These are phyloP conservation scores for Pseudoips prasinana DNA, from an alignment of 2,888 invertebrate genomes.

Conservation along the genomic window DNA sequence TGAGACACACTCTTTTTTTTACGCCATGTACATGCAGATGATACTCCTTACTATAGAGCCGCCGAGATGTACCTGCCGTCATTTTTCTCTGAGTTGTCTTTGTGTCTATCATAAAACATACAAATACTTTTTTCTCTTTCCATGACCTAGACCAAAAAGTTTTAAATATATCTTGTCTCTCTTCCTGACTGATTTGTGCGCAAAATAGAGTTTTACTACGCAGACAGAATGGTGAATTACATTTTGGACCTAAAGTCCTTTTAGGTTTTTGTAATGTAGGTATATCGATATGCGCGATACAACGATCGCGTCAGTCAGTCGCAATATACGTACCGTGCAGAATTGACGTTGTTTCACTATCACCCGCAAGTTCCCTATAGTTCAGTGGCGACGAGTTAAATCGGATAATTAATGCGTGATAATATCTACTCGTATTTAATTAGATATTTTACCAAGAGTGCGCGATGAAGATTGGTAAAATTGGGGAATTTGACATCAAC, in stretches of 20 bases:
- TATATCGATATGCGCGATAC: too few species aligned
- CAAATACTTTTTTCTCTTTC: constrained; percentile 8
- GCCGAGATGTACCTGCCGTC: neutral
- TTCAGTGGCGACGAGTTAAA: too few species aligned
- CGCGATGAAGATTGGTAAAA: too few species aligned
- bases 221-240: constrained; percentile 9
- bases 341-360: too few species aligned
- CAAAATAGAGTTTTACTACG: constrained; percentile 8
- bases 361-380: too few species aligned
- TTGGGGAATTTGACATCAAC: too few species aligned
- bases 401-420: too few species aligned
- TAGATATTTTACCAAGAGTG: too few species aligned
- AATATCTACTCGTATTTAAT: too few species aligned
- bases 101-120: constrained; percentile 4
- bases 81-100: neutral
- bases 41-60: neutral
- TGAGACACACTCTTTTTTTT: constrained; percentile 12
- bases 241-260: too few species aligned
- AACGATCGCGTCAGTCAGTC: too few species aligned
- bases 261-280: constrained; percentile 8
- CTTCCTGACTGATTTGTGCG: constrained; percentile 1
- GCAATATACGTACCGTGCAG: too few species aligned
- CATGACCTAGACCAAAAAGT: constrained; percentile 5
- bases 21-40: neutral
- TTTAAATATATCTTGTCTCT: constrained; percentile 3